Conservation (phyloP, 2,888 invertebrate genomes). For the Stenoptilia bipunctidactyla region DNA sequence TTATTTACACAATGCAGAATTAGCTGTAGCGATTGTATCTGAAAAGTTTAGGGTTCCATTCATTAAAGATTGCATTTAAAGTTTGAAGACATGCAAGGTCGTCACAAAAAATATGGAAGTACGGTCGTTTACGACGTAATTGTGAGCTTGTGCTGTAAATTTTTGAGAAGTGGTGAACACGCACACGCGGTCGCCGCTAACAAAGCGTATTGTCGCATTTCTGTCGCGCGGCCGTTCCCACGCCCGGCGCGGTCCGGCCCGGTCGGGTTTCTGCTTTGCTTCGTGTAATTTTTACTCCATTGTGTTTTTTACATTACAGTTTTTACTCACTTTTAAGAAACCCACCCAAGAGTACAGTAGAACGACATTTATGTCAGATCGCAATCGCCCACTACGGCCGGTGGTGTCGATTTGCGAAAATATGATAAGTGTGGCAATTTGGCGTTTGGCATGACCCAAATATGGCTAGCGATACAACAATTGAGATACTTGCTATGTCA, state of each 20-base stretch:
- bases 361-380: slow-evolving; percentile 14
- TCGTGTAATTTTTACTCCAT: slow-evolving; percentile 20
- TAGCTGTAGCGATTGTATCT: too few species aligned
- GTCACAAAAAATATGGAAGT: slow-evolving; percentile 2
- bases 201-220: slow-evolving; percentile 55
- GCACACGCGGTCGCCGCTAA: slow-evolving; percentile 24
- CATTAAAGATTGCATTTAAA: not conserved
- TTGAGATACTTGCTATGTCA: slow-evolving; percentile 27
- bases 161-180: slow-evolving; percentile 8
- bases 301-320: slow-evolving; percentile 14
- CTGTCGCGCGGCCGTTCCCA: slow-evolving; percentile 43
- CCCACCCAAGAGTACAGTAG: not conserved
- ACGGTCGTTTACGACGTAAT: slow-evolving; percentile 5
- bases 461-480: slow-evolving; percentile 24
- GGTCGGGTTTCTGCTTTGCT: slow-evolving; percentile 3
- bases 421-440: slow-evolving; percentile 34
- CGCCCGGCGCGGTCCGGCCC: slow-evolving; percentile 24
- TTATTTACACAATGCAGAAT: too few species aligned
- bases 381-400: slow-evolving; percentile 17
- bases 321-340: slow-evolving; percentile 8
- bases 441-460: slow-evolving; percentile 34
- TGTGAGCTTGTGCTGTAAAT: slow-evolving; percentile 5
- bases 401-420: slow-evolving; percentile 26
- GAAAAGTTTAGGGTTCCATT: not conserved
- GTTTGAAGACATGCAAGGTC: not conserved